phyloP scores from a whole-genome alignment of 2,797 vertebrate genomes.

The Melanotaenia trifasciata region DNA sequence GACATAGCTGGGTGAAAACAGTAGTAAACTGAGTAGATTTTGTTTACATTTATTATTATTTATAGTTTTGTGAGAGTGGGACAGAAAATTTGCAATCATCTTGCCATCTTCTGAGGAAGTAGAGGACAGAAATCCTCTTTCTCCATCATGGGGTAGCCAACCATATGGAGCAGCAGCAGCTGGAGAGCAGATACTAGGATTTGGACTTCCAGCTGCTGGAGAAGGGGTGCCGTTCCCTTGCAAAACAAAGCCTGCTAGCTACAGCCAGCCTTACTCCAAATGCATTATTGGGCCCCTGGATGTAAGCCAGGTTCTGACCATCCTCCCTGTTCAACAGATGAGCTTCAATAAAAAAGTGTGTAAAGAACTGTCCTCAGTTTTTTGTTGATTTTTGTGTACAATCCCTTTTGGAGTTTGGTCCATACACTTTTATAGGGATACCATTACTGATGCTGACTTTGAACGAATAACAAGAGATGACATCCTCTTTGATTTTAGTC shows the following conservation, averaged over 20 bases:
- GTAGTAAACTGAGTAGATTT: no score
- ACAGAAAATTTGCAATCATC: background rate
- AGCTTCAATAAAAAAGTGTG: background rate
- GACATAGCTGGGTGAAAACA: no score
- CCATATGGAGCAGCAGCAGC: background rate
- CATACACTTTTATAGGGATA: no score
- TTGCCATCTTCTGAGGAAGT: background rate
- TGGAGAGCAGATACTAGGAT: background rate
- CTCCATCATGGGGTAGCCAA: background rate
- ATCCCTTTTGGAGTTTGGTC: no score
- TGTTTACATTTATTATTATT: background rate
- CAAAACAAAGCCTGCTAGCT: background rate
- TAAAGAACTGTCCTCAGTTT: background rate
- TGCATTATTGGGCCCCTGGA: background rate
- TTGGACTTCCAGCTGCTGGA: background rate
- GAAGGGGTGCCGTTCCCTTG: background rate
- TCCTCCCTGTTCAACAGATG: background rate
- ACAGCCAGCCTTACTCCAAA: background rate
- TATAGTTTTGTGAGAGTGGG: background rate
- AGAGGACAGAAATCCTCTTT: background rate
- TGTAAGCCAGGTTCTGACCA: background rate
- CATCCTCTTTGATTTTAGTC: no score
- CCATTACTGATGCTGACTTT: no score
- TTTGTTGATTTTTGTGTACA: background rate
- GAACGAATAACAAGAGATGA: no score